Base-by-base conservation (phyloP, 2,888 invertebrate genomes). In the Callyntrura sp. region DNA sequence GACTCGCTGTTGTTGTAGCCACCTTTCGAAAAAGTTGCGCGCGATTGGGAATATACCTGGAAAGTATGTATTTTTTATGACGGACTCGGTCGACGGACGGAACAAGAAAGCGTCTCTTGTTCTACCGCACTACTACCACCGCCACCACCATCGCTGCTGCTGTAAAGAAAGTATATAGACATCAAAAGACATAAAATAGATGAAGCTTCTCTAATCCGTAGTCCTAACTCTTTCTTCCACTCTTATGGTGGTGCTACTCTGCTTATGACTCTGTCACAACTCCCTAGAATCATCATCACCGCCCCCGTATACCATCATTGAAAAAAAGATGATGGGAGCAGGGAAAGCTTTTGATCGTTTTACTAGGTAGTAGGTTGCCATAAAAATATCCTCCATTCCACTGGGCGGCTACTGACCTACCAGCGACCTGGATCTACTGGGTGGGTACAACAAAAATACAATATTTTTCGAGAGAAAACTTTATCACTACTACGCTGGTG, bases 341-440 rank as follows among this genome's bases (percentile, higher is more conserved):
- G 45, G 17, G 65, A 35, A 65, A 70, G 70, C 43, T n/a, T n/a
- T 43, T 65, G 65, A 65, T 65, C 28, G 65, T 65, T 35, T 28
- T 48, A 3, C 20, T 9, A 2, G n/a, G n/a, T n/a, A n/a, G n/a
- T n/a, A n/a, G n/a, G n/a, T n/a, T 8, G 0, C 60, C 62, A 55
- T 81, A 60, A 81, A 62, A 60, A 2, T 51, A 23, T 79, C 17
- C 51, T 17, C 25, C 9, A 28, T 70, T 51, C 45, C 55, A 45
- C 17, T 68, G 84, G 68, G 68, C 20, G 12, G 14, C n/a, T n/a
- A n/a, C 68, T 85, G 76, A 76, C 85, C 85, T 85, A 73, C 60
- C 60, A 20, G 17, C 85, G 62, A 73, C 73, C 85, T 60, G 60
- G 45, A 76, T 76, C 85, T 20, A 57, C 43, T 55, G 43, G 76